These are phyloP conservation scores for Planococcus citri DNA, from an alignment of 1,140 invertebrate genomes.

Conservation along the genomic window DNA sequence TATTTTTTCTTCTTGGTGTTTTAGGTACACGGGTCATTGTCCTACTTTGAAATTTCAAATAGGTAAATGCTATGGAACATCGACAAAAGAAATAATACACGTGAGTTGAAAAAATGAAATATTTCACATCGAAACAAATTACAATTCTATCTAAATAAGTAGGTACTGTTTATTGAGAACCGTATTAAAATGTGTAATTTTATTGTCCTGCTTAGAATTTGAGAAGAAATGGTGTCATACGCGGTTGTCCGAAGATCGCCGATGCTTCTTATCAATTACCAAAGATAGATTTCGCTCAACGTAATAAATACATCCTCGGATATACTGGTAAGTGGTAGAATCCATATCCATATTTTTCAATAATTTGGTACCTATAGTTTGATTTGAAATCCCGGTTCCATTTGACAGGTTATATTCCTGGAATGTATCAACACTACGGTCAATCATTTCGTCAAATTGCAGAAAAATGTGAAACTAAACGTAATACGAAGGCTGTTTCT, in stretches of 20 bases:
- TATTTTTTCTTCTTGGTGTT: constrained; percentile 25
- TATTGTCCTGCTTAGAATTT: background rate
- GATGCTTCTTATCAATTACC: background rate
- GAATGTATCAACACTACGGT: constrained; percentile 12
- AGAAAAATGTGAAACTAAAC: constrained; percentile 1
- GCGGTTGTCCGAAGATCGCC: background rate
- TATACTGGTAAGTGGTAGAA: constrained; percentile 11
- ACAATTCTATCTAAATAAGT: background rate
- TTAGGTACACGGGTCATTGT: constrained; percentile 60
- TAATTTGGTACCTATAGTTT: no score
- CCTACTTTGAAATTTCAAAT: constrained; percentile 55
- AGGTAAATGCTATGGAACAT: constrained; percentile 54
- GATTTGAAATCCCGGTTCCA: background rate
- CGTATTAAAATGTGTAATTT: background rate
- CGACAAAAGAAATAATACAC: constrained; percentile 52
- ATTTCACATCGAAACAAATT: background rate
- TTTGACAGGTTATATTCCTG: constrained; percentile 11
- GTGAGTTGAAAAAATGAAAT: constrained; percentile 35
- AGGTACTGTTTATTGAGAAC: background rate
- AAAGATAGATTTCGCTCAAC: background rate
- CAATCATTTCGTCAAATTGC: constrained; percentile 14
- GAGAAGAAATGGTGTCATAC: background rate
- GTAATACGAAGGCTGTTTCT: background rate
- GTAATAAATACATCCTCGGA: constrained; percentile 13
- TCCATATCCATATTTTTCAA: no score